Evolutionary conservation across 2,888 invertebrate genomes (phyloP), one percentile per base, ranked within the genome.

Genomic region (Beris chalybata): DNA sequence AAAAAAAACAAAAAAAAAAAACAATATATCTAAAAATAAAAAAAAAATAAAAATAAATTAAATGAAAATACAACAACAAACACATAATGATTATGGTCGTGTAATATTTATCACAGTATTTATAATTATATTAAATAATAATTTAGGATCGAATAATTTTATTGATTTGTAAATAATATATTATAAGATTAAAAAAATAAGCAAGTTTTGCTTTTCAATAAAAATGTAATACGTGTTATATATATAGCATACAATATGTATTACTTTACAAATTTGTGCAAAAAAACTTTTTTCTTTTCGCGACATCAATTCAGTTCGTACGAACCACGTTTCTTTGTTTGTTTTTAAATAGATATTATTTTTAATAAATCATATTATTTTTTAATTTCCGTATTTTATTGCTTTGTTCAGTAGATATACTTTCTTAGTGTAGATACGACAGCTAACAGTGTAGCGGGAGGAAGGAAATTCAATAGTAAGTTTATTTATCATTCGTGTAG

Each of bases 91-190:
- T 50, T 22, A 50, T 50, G 52, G 52, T 61, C 61, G 52, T 61
- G 61, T 61, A 61, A 61, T 61, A 61, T 61, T 61, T 50, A 61
- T 61, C 52, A 38, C 50, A 61, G 38, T 61, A 61, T 61, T 61
- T 61, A 61, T 61, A 61, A 32, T 48, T 15, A 56, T 48, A 13
- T n/a, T 48, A 59, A 47, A 32, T 22, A 29, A 61, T 15, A 61
- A 32, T 48, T 59, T 61, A 61, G 61, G 38, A 61, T 45, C 50
- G 56, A 38, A 56, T 56, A 56, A 56, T 61, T 61, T 61, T 61
- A 32, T 50, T 61, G 61, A 50, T 61, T 52, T 61, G 61, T 61
- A 61, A 61, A 59, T 59, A 59, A 31, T 59, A 47, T 56, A 29
- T 47, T 30, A 59, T 22, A 52, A 61, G 22, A 32, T 50, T 12